Percentiles rank a stretch among this genome's conserved stretches.
Evolutionary conservation across 2,797 vertebrate species (phyloP).

Genomic region (Acipenser transmontanus): DNA sequence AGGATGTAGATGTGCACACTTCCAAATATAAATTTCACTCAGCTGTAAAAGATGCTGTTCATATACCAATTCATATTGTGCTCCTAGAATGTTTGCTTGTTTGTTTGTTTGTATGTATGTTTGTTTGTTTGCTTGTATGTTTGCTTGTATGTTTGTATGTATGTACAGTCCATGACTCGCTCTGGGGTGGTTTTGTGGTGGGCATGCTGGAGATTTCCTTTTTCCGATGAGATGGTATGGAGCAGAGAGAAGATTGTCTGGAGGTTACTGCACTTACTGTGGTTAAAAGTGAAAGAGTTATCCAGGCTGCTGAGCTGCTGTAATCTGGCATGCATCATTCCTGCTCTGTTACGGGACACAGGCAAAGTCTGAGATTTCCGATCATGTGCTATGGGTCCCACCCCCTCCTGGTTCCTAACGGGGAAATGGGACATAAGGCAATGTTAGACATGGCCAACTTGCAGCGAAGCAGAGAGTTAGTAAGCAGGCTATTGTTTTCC

Average conservation of each 20-base stretch:
- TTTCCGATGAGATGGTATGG: constrained; percentile 47
- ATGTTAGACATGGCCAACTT: constrained; percentile 60
- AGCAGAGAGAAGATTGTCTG: constrained; percentile 8
- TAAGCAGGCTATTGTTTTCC: constrained; percentile 41
- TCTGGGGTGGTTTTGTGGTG: constrained; percentile 42
- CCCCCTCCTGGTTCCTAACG: constrained; percentile 88
- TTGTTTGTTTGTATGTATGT: constrained; percentile 6
- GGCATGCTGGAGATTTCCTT: neutral
- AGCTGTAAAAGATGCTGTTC: too few relatives aligned
- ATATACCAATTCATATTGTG: neutral
- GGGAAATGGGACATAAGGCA: constrained; percentile 75
- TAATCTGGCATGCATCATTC: constrained; percentile 88
- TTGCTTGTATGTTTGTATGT: too few relatives aligned
- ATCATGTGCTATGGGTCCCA: constrained; percentile 80
- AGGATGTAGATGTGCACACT: neutral
- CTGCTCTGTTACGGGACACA: constrained; percentile 96
- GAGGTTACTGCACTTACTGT: constrained; percentile 69
- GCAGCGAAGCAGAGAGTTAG: constrained; percentile 63
- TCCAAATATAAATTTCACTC: too few relatives aligned
- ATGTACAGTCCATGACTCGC: constrained; percentile 38
- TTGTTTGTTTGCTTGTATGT: too few relatives aligned
- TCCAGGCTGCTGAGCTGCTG: constrained; percentile 91
- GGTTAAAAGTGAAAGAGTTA: constrained; percentile 92
- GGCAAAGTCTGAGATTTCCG: constrained; percentile 97
- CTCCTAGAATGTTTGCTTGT: neutral